Percentiles rank a stretch among this genome's conserved stretches.
These are phyloP conservation scores for Scopus umbretta DNA, from an alignment of 2,113 vertebrate genomes.

Conservation along the genomic window DNA sequence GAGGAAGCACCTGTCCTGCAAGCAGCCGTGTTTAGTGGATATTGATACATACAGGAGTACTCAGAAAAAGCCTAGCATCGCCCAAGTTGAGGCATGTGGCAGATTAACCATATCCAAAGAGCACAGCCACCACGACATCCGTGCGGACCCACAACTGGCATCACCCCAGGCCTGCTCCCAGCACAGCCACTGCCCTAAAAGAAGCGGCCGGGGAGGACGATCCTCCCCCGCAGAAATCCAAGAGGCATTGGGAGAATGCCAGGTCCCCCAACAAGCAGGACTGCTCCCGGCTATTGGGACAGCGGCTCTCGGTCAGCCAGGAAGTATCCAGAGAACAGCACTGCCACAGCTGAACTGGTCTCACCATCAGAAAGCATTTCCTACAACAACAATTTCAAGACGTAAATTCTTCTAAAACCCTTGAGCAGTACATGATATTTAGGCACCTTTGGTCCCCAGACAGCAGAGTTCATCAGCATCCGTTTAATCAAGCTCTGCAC, in stretches of 20 bases:
- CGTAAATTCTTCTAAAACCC: neutral
- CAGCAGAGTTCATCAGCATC: neutral
- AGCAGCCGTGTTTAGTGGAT: neutral
- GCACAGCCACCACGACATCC: accelerated
- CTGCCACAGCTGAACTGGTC: neutral
- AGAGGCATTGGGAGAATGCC: neutral
- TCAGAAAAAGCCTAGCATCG: neutral
- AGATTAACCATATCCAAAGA: neutral
- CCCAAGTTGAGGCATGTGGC: neutral
- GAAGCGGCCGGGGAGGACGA: accelerated
- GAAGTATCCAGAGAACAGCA: neutral
- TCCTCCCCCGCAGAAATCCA: neutral
- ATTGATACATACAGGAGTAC: accelerated
- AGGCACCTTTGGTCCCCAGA: neutral
- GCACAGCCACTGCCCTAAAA: neutral
- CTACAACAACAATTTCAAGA: neutral
- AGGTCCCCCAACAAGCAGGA: neutral
- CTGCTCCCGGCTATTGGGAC: accelerated
- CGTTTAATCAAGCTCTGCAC: neutral
- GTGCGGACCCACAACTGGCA: neutral
- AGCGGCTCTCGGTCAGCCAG: neutral
- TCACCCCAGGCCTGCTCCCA: neutral
- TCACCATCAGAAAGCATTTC: neutral
- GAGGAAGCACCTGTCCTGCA: neutral
- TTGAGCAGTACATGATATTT: neutral